phyloP scores from a whole-genome alignment of 2,113 vertebrate species.

The Micromys minutus region DNA sequence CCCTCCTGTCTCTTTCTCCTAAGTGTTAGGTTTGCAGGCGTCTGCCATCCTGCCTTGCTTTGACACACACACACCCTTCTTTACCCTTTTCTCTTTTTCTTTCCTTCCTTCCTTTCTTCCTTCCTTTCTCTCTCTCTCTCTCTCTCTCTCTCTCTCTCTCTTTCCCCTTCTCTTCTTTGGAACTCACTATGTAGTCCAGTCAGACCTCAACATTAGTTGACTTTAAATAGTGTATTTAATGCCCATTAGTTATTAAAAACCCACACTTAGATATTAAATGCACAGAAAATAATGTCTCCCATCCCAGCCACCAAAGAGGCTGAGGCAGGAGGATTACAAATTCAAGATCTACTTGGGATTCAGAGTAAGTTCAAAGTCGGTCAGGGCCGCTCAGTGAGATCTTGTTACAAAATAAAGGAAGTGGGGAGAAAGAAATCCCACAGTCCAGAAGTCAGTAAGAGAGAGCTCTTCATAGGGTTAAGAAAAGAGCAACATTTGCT shows the following conservation, averaged over 20 bases:
- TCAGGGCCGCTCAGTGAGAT: not conserved
- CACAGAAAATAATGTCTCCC: not conserved
- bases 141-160: not conserved
- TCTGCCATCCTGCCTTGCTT: not conserved
- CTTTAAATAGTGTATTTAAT: not conserved
- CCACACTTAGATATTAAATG: not conserved
- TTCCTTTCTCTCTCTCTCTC: not conserved
- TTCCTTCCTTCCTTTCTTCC: too few species aligned
- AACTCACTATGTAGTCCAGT: not conserved
- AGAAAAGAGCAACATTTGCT: not conserved
- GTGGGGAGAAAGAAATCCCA: not conserved
- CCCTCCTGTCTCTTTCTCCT: not conserved
- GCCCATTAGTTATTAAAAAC: not conserved
- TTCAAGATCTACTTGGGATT: not conserved
- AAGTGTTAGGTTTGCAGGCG: not conserved
- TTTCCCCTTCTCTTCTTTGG: not conserved
- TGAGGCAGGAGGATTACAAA: not conserved
- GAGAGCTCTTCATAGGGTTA: not conserved
- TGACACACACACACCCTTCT: not conserved
- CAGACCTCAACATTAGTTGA: not conserved
- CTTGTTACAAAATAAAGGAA: not conserved
- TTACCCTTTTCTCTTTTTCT: not conserved
- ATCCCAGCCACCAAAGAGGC: not conserved
- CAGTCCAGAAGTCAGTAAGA: not conserved
- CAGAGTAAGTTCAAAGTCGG: not conserved